phyloP scores from a whole-genome alignment of 1,140 invertebrate genomes.

The Tribolium madens region DNA sequence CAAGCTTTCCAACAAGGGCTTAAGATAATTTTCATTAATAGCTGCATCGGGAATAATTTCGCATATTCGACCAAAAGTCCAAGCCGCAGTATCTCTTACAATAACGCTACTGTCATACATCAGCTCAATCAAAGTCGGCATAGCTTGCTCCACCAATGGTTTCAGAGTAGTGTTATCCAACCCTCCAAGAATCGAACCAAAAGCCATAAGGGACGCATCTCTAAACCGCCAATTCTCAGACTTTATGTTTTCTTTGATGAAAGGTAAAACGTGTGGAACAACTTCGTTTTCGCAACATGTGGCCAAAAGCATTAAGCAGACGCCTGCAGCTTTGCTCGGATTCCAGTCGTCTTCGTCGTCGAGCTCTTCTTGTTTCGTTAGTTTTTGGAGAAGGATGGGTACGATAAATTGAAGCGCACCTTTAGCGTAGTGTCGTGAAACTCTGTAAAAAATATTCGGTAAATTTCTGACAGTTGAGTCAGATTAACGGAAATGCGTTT shows the following conservation, averaged over 20 bases:
- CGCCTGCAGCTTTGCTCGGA: constrained; percentile 98
- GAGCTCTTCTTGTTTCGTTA: constrained; percentile 94
- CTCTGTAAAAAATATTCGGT: constrained; percentile 48
- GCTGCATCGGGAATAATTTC: constrained; percentile 97
- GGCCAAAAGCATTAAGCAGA: constrained; percentile 98
- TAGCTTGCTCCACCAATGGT: constrained; percentile 95
- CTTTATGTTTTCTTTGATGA: constrained; percentile 95
- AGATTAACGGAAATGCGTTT: no score
- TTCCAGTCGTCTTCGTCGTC: constrained; percentile 99
- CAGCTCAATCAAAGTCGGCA: constrained; percentile 93
- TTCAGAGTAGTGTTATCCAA: constrained; percentile 89
- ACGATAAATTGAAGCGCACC: constrained; percentile 94
- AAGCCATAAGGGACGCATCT: constrained; percentile 99
- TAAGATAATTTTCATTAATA: constrained; percentile 88
- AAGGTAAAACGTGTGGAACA: constrained; percentile 96
- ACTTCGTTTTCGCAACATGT: constrained; percentile 98
- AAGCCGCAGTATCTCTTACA: constrained; percentile 97
- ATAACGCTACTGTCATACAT: constrained; percentile 94
- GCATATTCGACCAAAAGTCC: constrained; percentile 98
- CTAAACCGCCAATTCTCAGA: constrained; percentile 94
- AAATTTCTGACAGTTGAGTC: background rate
- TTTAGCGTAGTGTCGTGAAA: constrained; percentile 60
- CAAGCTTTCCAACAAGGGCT: constrained; percentile 89
- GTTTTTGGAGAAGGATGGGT: constrained; percentile 92
- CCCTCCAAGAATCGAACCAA: constrained; percentile 96